These are phyloP conservation scores for Triplophysa rosa DNA, from an alignment of 2,113 vertebrate genomes.

Conservation along the genomic window DNA sequence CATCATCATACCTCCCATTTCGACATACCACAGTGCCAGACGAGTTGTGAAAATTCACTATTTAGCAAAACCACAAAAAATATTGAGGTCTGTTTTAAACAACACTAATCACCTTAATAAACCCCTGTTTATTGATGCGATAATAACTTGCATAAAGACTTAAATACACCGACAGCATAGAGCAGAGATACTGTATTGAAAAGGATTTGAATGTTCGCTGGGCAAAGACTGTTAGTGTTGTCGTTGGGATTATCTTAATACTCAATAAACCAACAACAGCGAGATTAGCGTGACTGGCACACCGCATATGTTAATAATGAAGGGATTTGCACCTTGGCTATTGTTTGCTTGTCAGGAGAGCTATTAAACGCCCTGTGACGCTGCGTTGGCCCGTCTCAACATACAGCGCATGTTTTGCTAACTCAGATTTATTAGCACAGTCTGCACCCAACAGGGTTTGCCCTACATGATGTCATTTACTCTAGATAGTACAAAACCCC, in stretches of 20 bases:
- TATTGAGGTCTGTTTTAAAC: not conserved
- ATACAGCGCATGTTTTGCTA: not conserved
- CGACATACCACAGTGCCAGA: too few species aligned
- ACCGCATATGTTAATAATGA: conserved; percentile 41
- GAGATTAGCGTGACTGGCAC: conserved; percentile 43
- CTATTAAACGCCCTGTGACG: conserved; percentile 20
- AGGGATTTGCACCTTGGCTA: conserved; percentile 43
- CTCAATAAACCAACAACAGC: conserved; percentile 32
- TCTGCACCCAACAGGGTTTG: conserved; percentile 7
- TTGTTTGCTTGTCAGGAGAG: conserved; percentile 46
- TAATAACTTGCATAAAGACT: conserved; percentile 1
- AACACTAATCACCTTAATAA: conserved; percentile 15
- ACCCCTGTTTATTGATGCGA: conserved; percentile 1
- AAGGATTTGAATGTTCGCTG: conserved; percentile 20
- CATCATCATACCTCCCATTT: too few species aligned
- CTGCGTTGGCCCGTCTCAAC: conserved; percentile 7
- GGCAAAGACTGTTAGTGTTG: conserved; percentile 33
- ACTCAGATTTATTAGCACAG: conserved; percentile 16
- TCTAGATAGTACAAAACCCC: not conserved
- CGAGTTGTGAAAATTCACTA: not conserved
- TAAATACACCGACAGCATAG: conserved; percentile 19
- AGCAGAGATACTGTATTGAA: conserved; percentile 8
- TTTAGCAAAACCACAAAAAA: not conserved
- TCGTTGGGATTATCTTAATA: conserved; percentile 51
- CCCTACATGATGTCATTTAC: conserved; percentile 18